A percentile compares a stretch with the other conserved stretches of the same genome.
phyloP scores from a whole-genome alignment of 2,113 vertebrate species.

The Poecilia latipinna region DNA sequence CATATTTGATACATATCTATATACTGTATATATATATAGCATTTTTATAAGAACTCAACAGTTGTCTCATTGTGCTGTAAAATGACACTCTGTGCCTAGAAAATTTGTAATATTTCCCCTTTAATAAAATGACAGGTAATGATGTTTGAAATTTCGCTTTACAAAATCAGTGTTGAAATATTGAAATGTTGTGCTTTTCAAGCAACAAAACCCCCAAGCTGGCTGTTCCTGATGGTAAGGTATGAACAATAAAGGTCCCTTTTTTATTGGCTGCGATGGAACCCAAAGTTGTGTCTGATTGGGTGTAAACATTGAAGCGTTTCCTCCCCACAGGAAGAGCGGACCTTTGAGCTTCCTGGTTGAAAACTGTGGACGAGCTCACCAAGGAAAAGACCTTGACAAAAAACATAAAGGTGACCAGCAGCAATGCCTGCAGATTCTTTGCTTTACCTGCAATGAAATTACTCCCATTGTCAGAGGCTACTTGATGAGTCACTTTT shows the following conservation, averaged over 20 bases:
- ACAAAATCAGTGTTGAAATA: conserved; percentile 83
- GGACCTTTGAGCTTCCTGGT: conserved; percentile 88
- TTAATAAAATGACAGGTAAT: too few relatives aligned
- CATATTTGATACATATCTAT: too few relatives aligned
- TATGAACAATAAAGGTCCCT: conserved; percentile 54
- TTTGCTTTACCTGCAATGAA: conserved; percentile 29
- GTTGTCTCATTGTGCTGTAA: too few relatives aligned
- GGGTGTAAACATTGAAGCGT: conserved; percentile 8
- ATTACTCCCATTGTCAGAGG: conserved; percentile 25
- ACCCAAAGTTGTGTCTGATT: not conserved
- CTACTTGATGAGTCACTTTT: conserved; percentile 12
- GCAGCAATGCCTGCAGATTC: conserved; percentile 20
- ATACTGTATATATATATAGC: too few relatives aligned
- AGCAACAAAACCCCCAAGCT: conserved; percentile 82
- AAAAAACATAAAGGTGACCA: conserved; percentile 90
- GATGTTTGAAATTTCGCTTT: too few relatives aligned
- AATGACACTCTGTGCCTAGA: too few relatives aligned
- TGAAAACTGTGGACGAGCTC: conserved; percentile 91
- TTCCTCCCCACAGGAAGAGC: conserved; percentile 78
- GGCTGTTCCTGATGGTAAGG: conserved; percentile 86
- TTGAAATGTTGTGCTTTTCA: conserved; percentile 86
- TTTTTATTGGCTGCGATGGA: conserved; percentile 11
- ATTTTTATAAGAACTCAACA: too few relatives aligned
- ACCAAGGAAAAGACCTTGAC: conserved; percentile 84
- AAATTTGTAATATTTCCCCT: too few relatives aligned